Percentiles rank a stretch among this genome's conserved stretches.
Conservation (phyloP, 2,797 vertebrate genomes). For the Coendou prehensilis region DNA sequence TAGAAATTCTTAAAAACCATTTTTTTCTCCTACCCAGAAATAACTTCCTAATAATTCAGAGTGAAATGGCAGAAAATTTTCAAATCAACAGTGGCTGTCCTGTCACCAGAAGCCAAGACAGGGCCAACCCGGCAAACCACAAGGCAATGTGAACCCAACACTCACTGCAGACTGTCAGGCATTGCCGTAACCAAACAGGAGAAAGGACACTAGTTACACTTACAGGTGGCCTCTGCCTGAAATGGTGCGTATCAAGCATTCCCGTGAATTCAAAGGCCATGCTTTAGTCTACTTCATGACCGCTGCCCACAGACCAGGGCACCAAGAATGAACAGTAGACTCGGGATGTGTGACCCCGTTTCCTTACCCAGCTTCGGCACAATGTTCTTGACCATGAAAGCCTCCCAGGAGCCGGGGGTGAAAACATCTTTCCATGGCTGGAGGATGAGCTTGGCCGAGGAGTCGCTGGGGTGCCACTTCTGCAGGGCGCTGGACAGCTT, state of each 20-base stretch:
- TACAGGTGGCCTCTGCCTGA: background rate
- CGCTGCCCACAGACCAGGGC: background rate
- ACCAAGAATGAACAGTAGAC: background rate
- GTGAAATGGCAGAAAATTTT: background rate
- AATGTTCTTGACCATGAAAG: conserved; percentile 99
- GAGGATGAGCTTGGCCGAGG: conserved; percentile 97
- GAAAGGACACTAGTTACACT: rapidly evolving
- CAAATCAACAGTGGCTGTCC: background rate
- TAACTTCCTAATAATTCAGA: background rate
- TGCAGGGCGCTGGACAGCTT: conserved; percentile 97
- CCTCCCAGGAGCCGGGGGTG: conserved; percentile 97
- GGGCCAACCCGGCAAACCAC: background rate
- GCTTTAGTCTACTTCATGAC: background rate
- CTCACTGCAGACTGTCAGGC: background rate
- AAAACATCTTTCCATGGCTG: conserved; percentile 99
- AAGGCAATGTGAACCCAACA: background rate
- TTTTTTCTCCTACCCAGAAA: background rate
- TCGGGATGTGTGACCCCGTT: rapidly evolving
- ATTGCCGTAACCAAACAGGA: rapidly evolving
- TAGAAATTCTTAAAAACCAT: background rate
- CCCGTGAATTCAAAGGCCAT: rapidly evolving
- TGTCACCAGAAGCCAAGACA: background rate
- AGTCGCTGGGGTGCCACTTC: conserved; percentile 98
- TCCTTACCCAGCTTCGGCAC: conserved; percentile 96
- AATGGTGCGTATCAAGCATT: rapidly evolving